These are phyloP conservation scores for Sitta carolinensis DNA, from an alignment of 2,797 vertebrate genomes.

Conservation along the genomic window DNA sequence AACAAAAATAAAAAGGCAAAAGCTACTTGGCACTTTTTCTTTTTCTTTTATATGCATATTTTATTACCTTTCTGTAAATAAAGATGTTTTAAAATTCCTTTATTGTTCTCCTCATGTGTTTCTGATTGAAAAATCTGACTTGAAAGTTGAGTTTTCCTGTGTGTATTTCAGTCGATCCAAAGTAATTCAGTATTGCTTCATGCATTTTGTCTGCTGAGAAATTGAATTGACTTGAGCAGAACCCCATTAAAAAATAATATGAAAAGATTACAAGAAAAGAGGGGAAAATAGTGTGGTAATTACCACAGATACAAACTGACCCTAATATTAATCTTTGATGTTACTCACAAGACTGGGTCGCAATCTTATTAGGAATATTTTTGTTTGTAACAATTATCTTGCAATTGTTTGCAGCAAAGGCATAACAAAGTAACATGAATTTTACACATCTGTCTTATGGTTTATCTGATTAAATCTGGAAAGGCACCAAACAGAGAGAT, in stretches of 20 bases:
- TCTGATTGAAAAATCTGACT: constrained; percentile 60
- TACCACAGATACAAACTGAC: constrained; percentile 12
- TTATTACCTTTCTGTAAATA: constrained; percentile 44
- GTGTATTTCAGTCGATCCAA: constrained; percentile 59
- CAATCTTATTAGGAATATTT: constrained; percentile 46
- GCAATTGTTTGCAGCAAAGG: not conserved
- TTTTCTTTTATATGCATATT: constrained; percentile 4
- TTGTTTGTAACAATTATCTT: constrained; percentile 36
- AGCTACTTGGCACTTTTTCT: not conserved
- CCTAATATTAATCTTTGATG: constrained; percentile 23
- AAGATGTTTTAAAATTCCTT: constrained; percentile 26
- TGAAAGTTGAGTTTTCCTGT: constrained; percentile 73
- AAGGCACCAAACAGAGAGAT: not conserved
- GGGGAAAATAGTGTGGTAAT: constrained; percentile 45
- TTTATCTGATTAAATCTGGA: constrained; percentile 30
- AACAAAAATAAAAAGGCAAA: not conserved
- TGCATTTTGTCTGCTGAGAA: constrained; percentile 62
- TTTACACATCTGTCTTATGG: not conserved
- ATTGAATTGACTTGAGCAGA: constrained; percentile 66
- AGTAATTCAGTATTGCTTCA: constrained; percentile 47
- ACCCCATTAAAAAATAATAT: constrained; percentile 58
- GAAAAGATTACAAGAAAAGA: constrained; percentile 39
- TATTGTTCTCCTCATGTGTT: constrained; percentile 53
- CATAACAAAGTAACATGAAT: not conserved
- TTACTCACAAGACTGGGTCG: constrained; percentile 8